Percentiles rank a stretch among this genome's conserved stretches.
Evolutionary conservation across 2,888 invertebrate genomes (phyloP).

Genomic region (Girardia tigrina): DNA sequence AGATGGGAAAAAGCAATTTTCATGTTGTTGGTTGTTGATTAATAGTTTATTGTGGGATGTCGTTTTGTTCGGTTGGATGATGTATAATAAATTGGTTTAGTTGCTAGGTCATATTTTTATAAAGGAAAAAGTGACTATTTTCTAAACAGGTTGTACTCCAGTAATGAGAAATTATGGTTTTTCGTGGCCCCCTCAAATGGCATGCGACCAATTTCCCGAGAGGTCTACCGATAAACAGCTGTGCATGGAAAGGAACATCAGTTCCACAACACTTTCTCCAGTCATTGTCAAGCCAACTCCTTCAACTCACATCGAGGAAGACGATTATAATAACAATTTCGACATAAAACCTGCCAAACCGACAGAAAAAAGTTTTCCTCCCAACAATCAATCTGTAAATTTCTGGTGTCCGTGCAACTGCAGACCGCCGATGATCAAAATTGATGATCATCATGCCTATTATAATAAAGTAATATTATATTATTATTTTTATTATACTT

Average conservation of each 20-base stretch:
- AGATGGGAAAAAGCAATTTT: background rate
- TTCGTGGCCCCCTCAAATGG: slow-evolving; percentile 91
- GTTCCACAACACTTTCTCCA: slow-evolving; percentile 4
- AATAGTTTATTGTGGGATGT: background rate
- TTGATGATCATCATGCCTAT: background rate
- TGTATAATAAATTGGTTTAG: background rate
- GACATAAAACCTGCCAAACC: background rate
- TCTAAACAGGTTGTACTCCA: slow-evolving; percentile 71
- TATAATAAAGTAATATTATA: slow-evolving; percentile 15
- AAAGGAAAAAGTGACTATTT: too few relatives aligned
- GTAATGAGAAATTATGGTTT: slow-evolving; percentile 77
- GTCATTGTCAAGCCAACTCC: slow-evolving; percentile 10
- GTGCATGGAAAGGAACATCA: slow-evolving; percentile 34
- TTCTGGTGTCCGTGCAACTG: background rate
- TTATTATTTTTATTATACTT: too few relatives aligned
- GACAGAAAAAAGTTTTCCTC: background rate
- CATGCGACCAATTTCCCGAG: slow-evolving; percentile 57
- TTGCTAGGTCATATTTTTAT: background rate
- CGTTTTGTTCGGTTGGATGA: background rate
- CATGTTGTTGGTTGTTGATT: background rate
- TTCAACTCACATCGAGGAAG: background rate
- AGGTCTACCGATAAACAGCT: slow-evolving; percentile 26
- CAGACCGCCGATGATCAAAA: slow-evolving; percentile 12
- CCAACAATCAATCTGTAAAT: background rate
- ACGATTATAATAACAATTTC: background rate